These are phyloP conservation scores for Oligia fasciuncula DNA, from an alignment of 2,888 invertebrate genomes.

Conservation along the genomic window DNA sequence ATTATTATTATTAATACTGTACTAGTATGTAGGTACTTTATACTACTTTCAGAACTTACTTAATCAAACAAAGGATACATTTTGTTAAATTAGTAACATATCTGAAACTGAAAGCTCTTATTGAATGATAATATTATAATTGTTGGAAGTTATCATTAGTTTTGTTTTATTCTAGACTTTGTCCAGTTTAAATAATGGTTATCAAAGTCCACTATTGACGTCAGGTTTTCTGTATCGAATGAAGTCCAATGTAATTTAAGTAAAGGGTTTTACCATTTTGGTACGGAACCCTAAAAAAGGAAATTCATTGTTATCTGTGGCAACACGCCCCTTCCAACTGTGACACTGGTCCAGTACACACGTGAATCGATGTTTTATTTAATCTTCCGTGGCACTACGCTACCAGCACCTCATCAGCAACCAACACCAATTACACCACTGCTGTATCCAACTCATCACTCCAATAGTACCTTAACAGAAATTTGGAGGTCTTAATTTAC, in stretches of 20 bases:
- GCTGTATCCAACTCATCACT: not conserved
- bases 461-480: not conserved
- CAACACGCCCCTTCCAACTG: too few relatives aligned
- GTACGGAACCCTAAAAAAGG: too few relatives aligned
- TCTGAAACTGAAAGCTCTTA: not conserved
- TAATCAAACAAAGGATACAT: not conserved
- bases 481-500: not conserved
- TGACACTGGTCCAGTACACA: too few relatives aligned
- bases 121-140: not conserved
- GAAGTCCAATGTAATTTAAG: slow-evolving; percentile 9
- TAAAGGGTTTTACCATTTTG: too few relatives aligned
- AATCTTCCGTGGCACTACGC: too few relatives aligned
- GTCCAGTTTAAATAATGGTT: not conserved
- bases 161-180: not conserved
- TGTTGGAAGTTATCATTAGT: not conserved
- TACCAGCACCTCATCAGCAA: too few relatives aligned
- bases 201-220: slow-evolving; percentile 15
- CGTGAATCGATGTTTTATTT: too few relatives aligned
- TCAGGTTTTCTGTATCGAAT: not conserved
- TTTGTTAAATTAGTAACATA: not conserved
- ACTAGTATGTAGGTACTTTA: not conserved
- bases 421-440: too few relatives aligned
- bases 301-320: too few relatives aligned
- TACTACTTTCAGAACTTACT: not conserved
- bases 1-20: not conserved